These are phyloP conservation scores for Oscheius myriophilus DNA, from an alignment of 2,888 invertebrate genomes.

Conservation along the genomic window DNA sequence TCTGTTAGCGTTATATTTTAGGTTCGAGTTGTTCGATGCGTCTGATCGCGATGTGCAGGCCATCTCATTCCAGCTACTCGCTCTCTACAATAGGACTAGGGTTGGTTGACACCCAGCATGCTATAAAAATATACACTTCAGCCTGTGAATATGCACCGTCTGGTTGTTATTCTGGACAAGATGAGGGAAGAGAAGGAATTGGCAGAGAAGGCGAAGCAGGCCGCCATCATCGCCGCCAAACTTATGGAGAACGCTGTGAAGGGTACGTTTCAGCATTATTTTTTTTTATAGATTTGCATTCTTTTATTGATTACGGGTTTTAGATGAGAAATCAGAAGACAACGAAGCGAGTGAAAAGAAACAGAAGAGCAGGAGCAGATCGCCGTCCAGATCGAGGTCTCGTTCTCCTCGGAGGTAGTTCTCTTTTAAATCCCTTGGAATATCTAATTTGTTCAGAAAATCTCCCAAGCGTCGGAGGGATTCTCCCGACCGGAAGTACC, in stretches of 20 bases:
- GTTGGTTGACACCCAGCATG: conserved; percentile 30
- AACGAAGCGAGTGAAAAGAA: conserved; percentile 5
- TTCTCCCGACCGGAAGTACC: conserved; percentile 31
- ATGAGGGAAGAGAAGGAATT: conserved; percentile 32
- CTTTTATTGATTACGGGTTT: background rate
- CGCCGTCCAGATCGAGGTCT: conserved; percentile 23
- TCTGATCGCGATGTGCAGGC: conserved; percentile 60
- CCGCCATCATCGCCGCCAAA: conserved; percentile 20
- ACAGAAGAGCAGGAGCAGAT: background rate
- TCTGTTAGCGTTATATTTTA: background rate
- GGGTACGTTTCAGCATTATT: background rate
- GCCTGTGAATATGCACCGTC: conserved; percentile 37
- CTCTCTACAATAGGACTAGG: conserved; percentile 56
- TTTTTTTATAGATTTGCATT: background rate
- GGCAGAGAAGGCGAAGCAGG: conserved; percentile 35
- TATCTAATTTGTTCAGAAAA: conserved; percentile 9
- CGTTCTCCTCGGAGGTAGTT: conserved; percentile 21
- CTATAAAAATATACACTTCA: conserved; percentile 16
- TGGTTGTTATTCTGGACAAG: conserved; percentile 47
- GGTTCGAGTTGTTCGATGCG: conserved; percentile 66
- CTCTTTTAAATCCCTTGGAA: background rate
- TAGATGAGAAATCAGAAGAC: background rate
- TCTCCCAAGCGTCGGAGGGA: conserved; percentile 26
- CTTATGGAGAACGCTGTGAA: conserved; percentile 6
- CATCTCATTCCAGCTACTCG: conserved; percentile 56